phyloP scores from a whole-genome alignment of 1,140 invertebrate genomes.

The Zaprionus africanus region DNA sequence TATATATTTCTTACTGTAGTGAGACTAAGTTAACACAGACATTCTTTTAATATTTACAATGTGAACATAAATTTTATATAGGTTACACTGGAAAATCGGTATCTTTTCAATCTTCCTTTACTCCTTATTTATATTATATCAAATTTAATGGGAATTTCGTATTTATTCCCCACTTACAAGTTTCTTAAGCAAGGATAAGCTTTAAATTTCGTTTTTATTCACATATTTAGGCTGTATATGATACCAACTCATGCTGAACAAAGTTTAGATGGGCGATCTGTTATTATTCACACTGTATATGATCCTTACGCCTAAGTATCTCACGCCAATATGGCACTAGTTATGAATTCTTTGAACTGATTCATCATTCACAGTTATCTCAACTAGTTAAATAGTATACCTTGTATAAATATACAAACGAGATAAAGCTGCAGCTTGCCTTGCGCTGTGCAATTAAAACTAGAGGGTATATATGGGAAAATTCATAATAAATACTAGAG shows the following conservation, averaged over 20 bases:
- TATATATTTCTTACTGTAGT: neutral
- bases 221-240: neutral
- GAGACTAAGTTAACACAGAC: neutral
- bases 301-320: neutral
- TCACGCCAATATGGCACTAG: neutral
- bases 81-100: no score
- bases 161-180: no score
- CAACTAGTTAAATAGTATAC: no score
- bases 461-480: slow-evolving; percentile 37
- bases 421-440: neutral
- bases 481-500: slow-evolving; percentile 47
- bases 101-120: no score
- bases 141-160: no score
- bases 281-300: neutral
- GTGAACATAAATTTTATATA: no score
- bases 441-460: neutral
- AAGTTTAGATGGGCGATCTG: neutral
- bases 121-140: no score
- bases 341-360: no score
- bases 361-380: no score
- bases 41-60: neutral
- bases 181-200: no score
- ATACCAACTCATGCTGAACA: neutral
- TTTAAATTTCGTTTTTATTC: no score
- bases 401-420: neutral